These are phyloP conservation scores for Zoanthus sociatus DNA, from an alignment of 92 coral and sea anemone genomes.

Conservation along the genomic window DNA sequence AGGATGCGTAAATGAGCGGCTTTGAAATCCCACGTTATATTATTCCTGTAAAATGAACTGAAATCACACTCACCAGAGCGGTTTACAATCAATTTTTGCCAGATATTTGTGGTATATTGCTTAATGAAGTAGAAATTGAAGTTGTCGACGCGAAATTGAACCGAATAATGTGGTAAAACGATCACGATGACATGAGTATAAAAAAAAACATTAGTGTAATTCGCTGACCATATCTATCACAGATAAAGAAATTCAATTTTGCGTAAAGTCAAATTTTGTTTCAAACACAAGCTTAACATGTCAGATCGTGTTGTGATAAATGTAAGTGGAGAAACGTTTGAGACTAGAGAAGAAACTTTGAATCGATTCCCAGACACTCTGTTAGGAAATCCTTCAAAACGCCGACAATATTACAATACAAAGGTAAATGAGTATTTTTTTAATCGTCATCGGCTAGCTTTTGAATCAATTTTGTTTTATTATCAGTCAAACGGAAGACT, in stretches of 20 bases:
- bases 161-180: slow-evolving; percentile 32
- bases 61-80: not conserved
- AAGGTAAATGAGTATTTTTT: slow-evolving; percentile 79
- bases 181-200: slow-evolving; percentile 16
- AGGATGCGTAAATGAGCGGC: not conserved
- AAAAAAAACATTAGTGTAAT: slow-evolving; percentile 29
- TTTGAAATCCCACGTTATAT: not conserved
- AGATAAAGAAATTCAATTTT: slow-evolving; percentile 17
- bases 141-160: slow-evolving; percentile 19
- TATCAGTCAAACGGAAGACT: slow-evolving; percentile 97
- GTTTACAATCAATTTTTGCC: not conserved
- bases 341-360: slow-evolving; percentile 82
- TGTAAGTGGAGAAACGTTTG: slow-evolving; percentile 93
- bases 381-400: slow-evolving; percentile 82
- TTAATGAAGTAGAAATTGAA: slow-evolving; percentile 35
- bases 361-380: slow-evolving; percentile 91
- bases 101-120: slow-evolving; percentile 17
- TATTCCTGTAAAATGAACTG: not conserved
- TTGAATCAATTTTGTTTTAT: slow-evolving; percentile 90
- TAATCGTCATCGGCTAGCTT: slow-evolving; percentile 90
- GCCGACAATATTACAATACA: slow-evolving; percentile 77
- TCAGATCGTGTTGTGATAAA: slow-evolving; percentile 89
- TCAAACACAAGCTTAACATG: slow-evolving; percentile 43
- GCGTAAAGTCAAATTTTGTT: not conserved
- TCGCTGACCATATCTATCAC: slow-evolving; percentile 3